Conservation (phyloP, 2,797 vertebrate genomes). For the Ceyx erithaca region DNA sequence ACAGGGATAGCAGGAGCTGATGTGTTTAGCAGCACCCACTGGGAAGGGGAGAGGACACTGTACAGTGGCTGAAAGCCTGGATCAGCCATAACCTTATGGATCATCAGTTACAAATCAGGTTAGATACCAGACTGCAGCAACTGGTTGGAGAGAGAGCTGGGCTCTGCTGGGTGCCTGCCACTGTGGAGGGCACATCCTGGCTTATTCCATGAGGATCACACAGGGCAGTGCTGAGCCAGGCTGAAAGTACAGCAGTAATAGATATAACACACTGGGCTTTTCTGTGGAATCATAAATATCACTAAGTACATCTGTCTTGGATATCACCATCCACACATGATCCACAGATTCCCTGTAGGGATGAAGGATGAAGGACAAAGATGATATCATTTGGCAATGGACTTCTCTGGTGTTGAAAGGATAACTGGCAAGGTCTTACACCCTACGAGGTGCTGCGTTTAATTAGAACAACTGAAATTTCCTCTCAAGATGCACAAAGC, state of each 20-base stretch:
- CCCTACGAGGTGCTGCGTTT: background rate
- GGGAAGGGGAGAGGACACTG: background rate
- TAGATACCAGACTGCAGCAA: background rate
- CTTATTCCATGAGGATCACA: background rate
- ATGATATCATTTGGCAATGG: background rate
- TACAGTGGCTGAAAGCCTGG: background rate
- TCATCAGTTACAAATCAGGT: background rate
- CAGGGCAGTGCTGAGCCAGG: background rate
- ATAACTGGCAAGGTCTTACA: background rate
- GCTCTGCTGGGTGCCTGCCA: background rate
- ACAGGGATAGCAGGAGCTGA: background rate
- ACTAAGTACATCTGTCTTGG: background rate
- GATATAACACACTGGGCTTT: background rate
- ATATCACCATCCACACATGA: background rate
- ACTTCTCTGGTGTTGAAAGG: background rate
- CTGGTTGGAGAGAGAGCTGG: background rate
- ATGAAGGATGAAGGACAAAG: background rate
- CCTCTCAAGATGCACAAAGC: background rate
- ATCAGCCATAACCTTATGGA: background rate
- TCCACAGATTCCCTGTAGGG: background rate
- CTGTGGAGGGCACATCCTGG: background rate
- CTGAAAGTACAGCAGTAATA: background rate
- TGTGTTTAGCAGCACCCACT: rapidly evolving
- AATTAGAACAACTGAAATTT: background rate
- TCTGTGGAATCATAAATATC: background rate